phyloP scores from a whole-genome alignment of 1,140 invertebrate species.

The Hermetia illucens region DNA sequence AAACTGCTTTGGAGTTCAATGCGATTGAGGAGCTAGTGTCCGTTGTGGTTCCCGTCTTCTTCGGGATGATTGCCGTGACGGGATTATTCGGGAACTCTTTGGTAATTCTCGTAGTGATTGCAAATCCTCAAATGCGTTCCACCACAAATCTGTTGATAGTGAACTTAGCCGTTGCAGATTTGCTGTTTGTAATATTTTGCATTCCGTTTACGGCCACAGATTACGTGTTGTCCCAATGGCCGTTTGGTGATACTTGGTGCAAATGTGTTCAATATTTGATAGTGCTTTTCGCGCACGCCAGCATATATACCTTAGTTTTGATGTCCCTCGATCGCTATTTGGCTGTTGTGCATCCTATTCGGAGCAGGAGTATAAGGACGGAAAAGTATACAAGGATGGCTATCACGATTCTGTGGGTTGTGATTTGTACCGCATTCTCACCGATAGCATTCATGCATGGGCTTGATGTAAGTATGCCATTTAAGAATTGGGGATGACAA shows the following conservation, averaged over 20 bases:
- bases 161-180: constrained; percentile 75
- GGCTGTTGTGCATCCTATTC: constrained; percentile 86
- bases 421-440: constrained; percentile 57
- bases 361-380: constrained; percentile 64
- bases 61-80: constrained; percentile 73
- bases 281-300: constrained; percentile 82
- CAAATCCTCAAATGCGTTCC: constrained; percentile 80
- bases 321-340: constrained; percentile 92
- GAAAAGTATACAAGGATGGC: constrained; percentile 66
- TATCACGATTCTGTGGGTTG: constrained; percentile 64
- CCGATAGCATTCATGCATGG: constrained; percentile 66
- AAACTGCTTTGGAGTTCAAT: too few relatives aligned
- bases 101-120: constrained; percentile 67
- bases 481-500: too few relatives aligned
- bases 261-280: constrained; percentile 63
- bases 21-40: too few relatives aligned
- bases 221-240: constrained; percentile 73
- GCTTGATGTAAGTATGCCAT: constrained; percentile 37
- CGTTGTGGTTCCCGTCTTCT: constrained; percentile 69
- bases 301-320: constrained; percentile 88
- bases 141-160: constrained; percentile 87
- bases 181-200: constrained; percentile 90
- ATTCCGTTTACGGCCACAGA: constrained; percentile 82
- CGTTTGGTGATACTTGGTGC: constrained; percentile 80
- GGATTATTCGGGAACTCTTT: constrained; percentile 80